phyloP scores from a whole-genome alignment of 2,888 invertebrate species.

The Trissolcus japonicus region DNA sequence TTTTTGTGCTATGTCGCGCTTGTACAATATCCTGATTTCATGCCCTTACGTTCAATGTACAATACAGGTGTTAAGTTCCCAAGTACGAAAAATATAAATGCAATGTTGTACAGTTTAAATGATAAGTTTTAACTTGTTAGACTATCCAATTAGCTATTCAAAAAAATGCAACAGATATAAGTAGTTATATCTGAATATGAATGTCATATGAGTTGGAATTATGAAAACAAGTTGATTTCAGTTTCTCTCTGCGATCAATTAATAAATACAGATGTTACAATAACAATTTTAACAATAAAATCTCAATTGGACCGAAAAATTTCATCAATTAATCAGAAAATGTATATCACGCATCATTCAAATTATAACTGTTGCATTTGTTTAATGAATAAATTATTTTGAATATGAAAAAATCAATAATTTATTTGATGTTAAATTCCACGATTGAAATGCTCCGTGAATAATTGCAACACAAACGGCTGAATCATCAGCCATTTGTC shows the following conservation, averaged over 20 bases:
- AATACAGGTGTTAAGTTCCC: constrained; percentile 60
- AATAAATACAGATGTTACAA: too few species aligned
- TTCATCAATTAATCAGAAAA: not conserved
- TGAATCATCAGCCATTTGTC: too few species aligned
- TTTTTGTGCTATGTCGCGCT: constrained; percentile 41
- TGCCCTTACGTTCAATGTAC: constrained; percentile 44
- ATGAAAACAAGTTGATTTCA: too few species aligned
- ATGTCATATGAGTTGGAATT: too few species aligned
- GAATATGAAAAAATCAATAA: constrained; percentile 16
- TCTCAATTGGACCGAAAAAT: not conserved
- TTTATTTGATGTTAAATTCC: constrained; percentile 1
- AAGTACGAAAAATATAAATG: constrained; percentile 24
- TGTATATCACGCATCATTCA: constrained; percentile 7
- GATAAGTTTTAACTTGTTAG: constrained; percentile 22
- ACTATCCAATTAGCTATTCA: constrained; percentile 8
- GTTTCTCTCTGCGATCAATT: too few species aligned
- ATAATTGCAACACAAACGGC: constrained; percentile 1
- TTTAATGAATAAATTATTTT: constrained; percentile 42
- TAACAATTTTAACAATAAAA: not conserved
- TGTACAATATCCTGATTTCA: constrained; percentile 42
- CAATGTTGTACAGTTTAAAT: constrained; percentile 48
- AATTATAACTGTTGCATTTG: constrained; percentile 34
- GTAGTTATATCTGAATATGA: not conserved
- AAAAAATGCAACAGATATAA: constrained; percentile 6
- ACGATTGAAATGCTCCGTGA: not conserved